phyloP scores from a whole-genome alignment of 2,797 vertebrate species.

The Myotis planiceps region DNA sequence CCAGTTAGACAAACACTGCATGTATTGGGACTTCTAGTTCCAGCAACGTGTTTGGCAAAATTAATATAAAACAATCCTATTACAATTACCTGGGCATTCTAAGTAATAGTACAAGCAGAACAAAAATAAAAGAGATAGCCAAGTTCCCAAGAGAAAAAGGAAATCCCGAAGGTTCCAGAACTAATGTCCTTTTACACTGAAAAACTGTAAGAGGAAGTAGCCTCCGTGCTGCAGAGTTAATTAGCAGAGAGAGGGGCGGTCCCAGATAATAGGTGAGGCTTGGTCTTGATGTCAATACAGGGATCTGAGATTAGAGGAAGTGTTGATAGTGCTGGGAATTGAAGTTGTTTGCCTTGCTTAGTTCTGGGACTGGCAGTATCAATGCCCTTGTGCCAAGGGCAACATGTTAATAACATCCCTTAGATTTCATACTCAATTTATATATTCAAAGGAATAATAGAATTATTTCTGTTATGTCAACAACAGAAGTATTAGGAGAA shows the following conservation, averaged over 20 bases:
- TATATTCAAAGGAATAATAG: neutral
- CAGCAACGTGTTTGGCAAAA: neutral
- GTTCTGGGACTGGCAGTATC: too few species aligned
- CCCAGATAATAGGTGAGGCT: neutral
- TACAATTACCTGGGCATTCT: neutral
- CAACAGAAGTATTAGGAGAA: neutral
- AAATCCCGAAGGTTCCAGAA: neutral
- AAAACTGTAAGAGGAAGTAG: neutral
- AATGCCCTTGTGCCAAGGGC: neutral
- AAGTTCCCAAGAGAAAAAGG: neutral
- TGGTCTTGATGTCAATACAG: too few species aligned
- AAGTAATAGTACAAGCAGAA: neutral
- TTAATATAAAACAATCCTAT: neutral
- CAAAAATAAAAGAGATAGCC: neutral
- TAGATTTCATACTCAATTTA: neutral
- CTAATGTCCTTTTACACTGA: neutral
- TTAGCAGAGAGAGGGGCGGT: neutral
- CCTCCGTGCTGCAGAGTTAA: accelerated
- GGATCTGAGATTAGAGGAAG: neutral
- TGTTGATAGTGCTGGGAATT: neutral
- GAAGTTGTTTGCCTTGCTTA: neutral
- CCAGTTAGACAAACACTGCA: neutral
- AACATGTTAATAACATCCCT: neutral
- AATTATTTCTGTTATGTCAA: neutral
- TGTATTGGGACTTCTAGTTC: neutral